Base-by-base conservation (phyloP, 2,797 vertebrate species). In the Ataeniobius toweri region DNA sequence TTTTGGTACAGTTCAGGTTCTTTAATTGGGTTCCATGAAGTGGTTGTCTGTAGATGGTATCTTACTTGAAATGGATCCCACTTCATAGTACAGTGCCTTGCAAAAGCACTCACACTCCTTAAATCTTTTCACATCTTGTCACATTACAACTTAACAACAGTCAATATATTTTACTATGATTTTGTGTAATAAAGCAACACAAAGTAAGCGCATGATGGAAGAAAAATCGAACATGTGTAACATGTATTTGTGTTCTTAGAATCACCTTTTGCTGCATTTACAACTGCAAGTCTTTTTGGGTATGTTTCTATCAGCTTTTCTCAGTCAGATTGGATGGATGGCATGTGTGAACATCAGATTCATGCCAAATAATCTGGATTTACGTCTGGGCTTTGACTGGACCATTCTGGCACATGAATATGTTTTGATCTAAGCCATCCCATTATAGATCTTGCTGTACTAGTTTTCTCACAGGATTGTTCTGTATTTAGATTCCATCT, bases 1-100 rank as follows among this genome's bases (percentile, higher is more conserved):
- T 85, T 61, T 83, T 58, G 71, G 12, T 73, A 78, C 26, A 76
- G 24, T 46, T 68, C 58, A 59, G 7, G 13, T 26, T 59, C 4
- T 86, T 84, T 89, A 36, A 80, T n/a, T 6, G 67, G 67, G 41
- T 69, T 46, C 24, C 26, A 6, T 3, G 6, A 24, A 16, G 41
- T 26, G 39, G 13, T 26, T 13, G 12, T 46, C 41, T 69, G 24
- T 26, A 14, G 67, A 46, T 2, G 7, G 12, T 69, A 26, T 46
- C 24, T 69, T n/a, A 16, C 39, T 12, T 68, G 24, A 41, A 68
- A 41, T 24, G 1, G 39, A 67, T 67, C 22, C 22, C 0, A 3
- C 65, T 68, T 24, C 39, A 44, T 0, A 5, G 39, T 41, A 68
- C 20, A 67, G 20, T 65, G 18, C 18, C 53, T 55, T 24, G 6